These are phyloP conservation scores for Apodemus speciosus DNA, from an alignment of 2,113 vertebrate genomes.

Conservation along the genomic window DNA sequence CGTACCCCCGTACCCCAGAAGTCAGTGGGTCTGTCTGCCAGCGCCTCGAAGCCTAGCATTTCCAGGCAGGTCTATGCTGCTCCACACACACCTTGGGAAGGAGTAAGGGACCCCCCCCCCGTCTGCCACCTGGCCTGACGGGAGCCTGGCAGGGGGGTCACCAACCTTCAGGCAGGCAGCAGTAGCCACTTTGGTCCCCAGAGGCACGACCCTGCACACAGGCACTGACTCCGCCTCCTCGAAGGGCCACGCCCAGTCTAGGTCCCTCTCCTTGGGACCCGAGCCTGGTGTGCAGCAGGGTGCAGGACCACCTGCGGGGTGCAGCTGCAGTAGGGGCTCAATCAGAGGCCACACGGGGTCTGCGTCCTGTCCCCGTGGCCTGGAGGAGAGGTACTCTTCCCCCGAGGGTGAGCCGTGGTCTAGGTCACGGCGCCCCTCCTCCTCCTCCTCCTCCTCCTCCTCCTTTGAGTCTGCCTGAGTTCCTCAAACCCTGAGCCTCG, in stretches of 20 bases:
- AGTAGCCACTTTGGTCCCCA: conserved; percentile 13
- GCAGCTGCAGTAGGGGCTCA: neutral
- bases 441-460: too few species aligned
- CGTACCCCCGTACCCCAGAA: neutral
- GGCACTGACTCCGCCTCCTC: neutral
- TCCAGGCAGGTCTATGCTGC: neutral
- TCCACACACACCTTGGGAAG: neutral
- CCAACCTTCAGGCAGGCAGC: neutral
- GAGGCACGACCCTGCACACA: conserved; percentile 17
- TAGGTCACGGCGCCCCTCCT: neutral
- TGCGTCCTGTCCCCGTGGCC: neutral
- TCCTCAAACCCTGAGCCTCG: conserved; percentile 33
- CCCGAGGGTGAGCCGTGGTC: neutral
- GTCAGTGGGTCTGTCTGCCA: neutral
- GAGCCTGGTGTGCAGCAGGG: neutral
- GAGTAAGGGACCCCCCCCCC: neutral
- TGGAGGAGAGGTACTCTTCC: conserved; percentile 23
- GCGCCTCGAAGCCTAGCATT: neutral
- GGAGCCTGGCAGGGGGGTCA: neutral
- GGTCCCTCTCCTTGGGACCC: neutral
- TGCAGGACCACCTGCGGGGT: neutral
- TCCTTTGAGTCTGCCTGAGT: neutral
- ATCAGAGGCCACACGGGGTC: neutral
- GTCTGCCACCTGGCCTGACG: neutral
- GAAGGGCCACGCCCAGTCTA: neutral